A percentile compares a stretch with the other conserved stretches of the same genome.
These are phyloP conservation scores for Luperina testacea DNA, from an alignment of 2,888 invertebrate species.

Conservation along the genomic window DNA sequence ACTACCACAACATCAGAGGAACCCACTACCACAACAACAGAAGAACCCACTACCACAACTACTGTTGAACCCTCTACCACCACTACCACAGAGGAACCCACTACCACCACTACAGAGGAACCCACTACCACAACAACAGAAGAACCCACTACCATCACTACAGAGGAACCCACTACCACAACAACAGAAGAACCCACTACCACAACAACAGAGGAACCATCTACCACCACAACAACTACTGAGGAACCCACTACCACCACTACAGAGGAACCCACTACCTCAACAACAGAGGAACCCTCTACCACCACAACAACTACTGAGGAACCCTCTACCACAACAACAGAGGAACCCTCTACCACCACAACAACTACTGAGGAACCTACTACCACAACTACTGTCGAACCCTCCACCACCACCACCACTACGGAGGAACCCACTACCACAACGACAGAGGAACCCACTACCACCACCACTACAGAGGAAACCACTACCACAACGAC, in stretches of 20 bases:
- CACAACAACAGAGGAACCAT: conserved; percentile 30
- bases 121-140: conserved; percentile 25
- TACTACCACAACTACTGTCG: not conserved
- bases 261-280: not conserved
- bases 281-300: not conserved
- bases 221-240: conserved; percentile 30
- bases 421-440: not conserved
- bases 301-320: conserved; percentile 11
- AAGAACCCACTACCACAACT: not conserved
- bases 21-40: conserved; percentile 12
- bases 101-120: conserved; percentile 25
- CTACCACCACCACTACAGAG: not conserved
- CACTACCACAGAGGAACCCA: not conserved
- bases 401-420: not conserved
- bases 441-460: not conserved
- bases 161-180: conserved; percentile 6
- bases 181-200: not conserved
- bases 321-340: not conserved
- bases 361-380: conserved; percentile 22
- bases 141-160: conserved; percentile 7
- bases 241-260: conserved; percentile 14
- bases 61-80: conserved; percentile 19
- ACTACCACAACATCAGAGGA: not conserved
- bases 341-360: conserved; percentile 13
- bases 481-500: conserved; percentile 13